These are phyloP conservation scores for Megaceryle alcyon DNA, from an alignment of 2,797 vertebrate species.

Conservation along the genomic window DNA sequence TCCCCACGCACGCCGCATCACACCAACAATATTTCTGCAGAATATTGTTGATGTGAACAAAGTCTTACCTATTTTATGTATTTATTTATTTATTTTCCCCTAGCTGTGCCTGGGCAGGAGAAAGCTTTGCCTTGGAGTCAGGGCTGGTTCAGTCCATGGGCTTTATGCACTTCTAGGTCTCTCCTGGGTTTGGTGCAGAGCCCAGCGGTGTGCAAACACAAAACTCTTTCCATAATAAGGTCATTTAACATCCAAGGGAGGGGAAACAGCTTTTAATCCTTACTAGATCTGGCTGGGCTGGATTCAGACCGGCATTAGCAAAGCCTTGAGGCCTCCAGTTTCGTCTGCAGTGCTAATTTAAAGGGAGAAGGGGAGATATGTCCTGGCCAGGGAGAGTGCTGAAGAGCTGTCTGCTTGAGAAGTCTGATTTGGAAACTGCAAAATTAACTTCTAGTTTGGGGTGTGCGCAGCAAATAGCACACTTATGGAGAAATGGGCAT, in stretches of 20 bases:
- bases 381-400: background rate
- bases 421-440: rapidly evolving
- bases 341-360: background rate
- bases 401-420: rapidly evolving
- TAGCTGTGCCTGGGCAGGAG: background rate
- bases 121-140: background rate
- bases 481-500: rapidly evolving
- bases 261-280: background rate
- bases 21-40: background rate
- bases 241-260: background rate
- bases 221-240: background rate
- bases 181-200: background rate
- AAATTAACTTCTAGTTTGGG: background rate
- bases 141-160: background rate
- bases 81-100: rapidly evolving
- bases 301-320: background rate
- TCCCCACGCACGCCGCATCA: rapidly evolving
- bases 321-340: background rate
- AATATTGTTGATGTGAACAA: background rate
- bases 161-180: background rate
- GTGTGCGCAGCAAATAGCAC: background rate
- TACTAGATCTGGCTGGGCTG: background rate
- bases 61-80: background rate
- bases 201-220: background rate
- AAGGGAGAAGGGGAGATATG: background rate